phyloP scores from a whole-genome alignment of 2,888 invertebrate genomes.

The Sinelater perroti region DNA sequence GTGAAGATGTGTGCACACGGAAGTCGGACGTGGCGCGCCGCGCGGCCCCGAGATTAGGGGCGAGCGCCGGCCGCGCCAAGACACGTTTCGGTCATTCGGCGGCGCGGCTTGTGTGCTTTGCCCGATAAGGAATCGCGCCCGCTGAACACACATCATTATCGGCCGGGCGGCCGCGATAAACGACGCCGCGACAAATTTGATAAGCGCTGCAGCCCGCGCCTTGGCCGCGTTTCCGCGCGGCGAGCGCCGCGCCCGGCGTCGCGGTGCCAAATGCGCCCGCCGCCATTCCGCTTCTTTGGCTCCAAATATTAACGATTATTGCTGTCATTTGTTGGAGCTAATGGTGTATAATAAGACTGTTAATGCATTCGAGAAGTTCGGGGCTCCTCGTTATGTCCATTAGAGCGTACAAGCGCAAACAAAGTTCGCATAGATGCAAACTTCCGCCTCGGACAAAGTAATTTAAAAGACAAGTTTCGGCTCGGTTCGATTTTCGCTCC shows the following conservation, averaged over 20 bases:
- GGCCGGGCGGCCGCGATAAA: constrained; percentile 44
- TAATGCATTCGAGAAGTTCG: constrained; percentile 41
- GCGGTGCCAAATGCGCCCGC: constrained; percentile 47
- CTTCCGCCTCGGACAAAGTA: constrained; percentile 32
- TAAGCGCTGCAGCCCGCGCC: constrained; percentile 52
- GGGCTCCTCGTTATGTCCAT: constrained; percentile 38
- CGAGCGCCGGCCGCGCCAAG: constrained; percentile 36
- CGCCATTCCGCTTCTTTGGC: constrained; percentile 43
- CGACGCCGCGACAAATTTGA: constrained; percentile 47
- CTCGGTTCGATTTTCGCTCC: constrained; percentile 7
- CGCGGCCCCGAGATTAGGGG: constrained; percentile 33
- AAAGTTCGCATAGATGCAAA: constrained; percentile 37
- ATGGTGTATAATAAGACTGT: constrained; percentile 47
- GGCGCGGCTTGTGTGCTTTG: constrained; percentile 44
- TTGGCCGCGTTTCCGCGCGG: constrained; percentile 47
- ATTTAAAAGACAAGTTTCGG: constrained; percentile 27
- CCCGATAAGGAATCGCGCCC: constrained; percentile 47
- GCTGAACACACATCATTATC: constrained; percentile 49
- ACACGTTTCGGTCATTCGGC: constrained; percentile 51
- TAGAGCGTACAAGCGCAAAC: constrained; percentile 39
- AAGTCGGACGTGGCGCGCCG: constrained; percentile 32
- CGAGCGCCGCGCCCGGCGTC: constrained; percentile 33
- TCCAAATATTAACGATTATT: constrained; percentile 46
- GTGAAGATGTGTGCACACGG: constrained; percentile 38
- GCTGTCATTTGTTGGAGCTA: constrained; percentile 47